phyloP scores from a whole-genome alignment of 2,888 invertebrate species.

The Drosophila nr. perissopoda region DNA sequence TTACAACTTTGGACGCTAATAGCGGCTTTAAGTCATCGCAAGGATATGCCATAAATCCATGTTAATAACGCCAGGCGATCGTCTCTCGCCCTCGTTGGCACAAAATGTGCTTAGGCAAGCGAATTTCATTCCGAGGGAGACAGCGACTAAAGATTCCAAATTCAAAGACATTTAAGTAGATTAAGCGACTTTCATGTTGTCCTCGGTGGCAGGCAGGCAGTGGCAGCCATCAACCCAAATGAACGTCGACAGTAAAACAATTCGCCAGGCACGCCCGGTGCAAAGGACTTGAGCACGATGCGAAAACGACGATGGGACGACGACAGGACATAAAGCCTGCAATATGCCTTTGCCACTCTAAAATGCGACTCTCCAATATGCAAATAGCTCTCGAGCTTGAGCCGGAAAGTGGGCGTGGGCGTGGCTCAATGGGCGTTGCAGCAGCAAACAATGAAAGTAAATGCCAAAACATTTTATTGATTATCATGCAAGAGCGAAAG shows the following conservation, averaged over 20 bases:
- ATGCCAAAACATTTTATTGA: conserved; percentile 82
- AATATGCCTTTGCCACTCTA: conserved; percentile 65
- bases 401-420: conserved; percentile 49
- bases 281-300: conserved; percentile 72
- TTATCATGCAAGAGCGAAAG: conserved; percentile 64
- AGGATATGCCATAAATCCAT: conserved; percentile 77
- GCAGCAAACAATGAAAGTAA: conserved; percentile 80
- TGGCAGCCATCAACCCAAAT: conserved; percentile 70
- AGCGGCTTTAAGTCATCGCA: conserved; percentile 68
- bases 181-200: conserved; percentile 78
- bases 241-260: conserved; percentile 81
- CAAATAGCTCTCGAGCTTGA: conserved; percentile 64
- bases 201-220: conserved; percentile 34
- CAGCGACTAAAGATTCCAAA: conserved; percentile 37
- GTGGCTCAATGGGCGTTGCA: conserved; percentile 71
- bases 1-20: conserved; percentile 73
- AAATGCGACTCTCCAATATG: conserved; percentile 65
- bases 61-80: conserved; percentile 67
- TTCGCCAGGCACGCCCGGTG: conserved; percentile 75
- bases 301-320: conserved; percentile 2
- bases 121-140: conserved; percentile 24
- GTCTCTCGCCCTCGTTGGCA: conserved; percentile 19
- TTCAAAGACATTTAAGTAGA: conserved; percentile 81
- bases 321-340: conserved; percentile 62
- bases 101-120: conserved; percentile 52